Percentiles rank a stretch among this genome's conserved stretches.
phyloP scores from a whole-genome alignment of 2,888 invertebrate species.

The Aphodius granarius region DNA sequence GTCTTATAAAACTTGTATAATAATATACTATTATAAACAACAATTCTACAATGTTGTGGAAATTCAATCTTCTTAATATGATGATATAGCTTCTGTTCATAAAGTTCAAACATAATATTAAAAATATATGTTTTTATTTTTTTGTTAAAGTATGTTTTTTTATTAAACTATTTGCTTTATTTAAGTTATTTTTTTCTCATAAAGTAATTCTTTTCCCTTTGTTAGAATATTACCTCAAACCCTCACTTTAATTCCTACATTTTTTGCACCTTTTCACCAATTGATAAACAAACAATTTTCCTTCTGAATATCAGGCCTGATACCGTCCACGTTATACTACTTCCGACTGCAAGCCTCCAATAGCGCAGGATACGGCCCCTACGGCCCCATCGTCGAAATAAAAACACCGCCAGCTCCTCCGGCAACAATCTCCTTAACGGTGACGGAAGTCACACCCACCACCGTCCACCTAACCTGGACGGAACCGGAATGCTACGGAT shows the following conservation, averaged over 20 bases:
- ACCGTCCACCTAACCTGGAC: slow-evolving; percentile 74
- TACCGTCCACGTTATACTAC: slow-evolving; percentile 78
- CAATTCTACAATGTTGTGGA: no score
- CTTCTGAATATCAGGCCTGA: slow-evolving; percentile 55
- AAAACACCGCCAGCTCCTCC: slow-evolving; percentile 83
- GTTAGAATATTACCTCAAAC: background rate
- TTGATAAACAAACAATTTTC: background rate
- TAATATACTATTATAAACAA: no score
- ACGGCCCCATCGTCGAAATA: slow-evolving; percentile 67
- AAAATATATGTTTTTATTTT: no score
- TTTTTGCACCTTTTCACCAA: no score
- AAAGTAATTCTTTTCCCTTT: background rate
- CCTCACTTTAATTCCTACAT: background rate
- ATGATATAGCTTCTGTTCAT: no score
- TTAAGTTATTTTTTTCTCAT: background rate
- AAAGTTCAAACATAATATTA: no score
- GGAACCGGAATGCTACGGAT: slow-evolving; percentile 74
- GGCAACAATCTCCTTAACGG: slow-evolving; percentile 62
- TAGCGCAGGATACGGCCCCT: slow-evolving; percentile 76
- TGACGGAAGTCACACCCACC: slow-evolving; percentile 69
- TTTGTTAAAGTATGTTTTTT: no score
- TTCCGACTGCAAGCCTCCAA: slow-evolving; percentile 83
- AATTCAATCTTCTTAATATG: no score
- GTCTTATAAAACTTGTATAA: no score
- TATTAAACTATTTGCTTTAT: no score